Base-by-base conservation (phyloP, 2,113 vertebrate species). In the Tupaia chinensis region DNA sequence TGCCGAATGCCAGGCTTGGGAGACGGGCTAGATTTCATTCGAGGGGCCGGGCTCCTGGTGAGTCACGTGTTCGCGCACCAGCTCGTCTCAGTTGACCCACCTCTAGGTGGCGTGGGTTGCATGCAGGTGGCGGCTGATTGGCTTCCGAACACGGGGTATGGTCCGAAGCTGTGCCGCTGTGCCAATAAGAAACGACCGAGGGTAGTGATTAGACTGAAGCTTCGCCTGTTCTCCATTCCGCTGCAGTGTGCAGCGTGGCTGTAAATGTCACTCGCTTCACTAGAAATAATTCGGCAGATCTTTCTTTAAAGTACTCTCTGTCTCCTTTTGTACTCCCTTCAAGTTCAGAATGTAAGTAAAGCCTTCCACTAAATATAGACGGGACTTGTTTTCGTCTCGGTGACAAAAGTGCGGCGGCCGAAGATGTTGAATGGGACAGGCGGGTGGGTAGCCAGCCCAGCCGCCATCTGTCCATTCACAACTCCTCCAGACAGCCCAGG, bases 71-170 rank as follows among this genome's bases (percentile, higher is more conserved):
- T 54, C 9, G 1, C 5, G 4, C 10, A 12, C 70, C 9, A n/a
- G 44, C n/a, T 17, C 53, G 5, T 19, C 77, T 54, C 27, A 11
- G 9, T 5, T 15, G 56, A 15, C 56, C 27, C 3, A 4, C 15
- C 25, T 58, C 54, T 17, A 27, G 23, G 54, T 27, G 25, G 23
- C 20, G 82, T 3, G 54, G 74, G 1, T 34, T 9, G 4, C 20
- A 10, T 16, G 12, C 9, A 16, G 19, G 54, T 4, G 54, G 12
- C 15, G 3, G 20, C 13, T 15, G 68, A 16, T 53, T 84, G 5
- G 5, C 54, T 20, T 34, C 32, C 1, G 15, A 16, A 17, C 27
- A 2, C 1, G 4, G 7, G 11, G 15, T 3, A 58, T 20, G 29
- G 76, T 69, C 4, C 7, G 32, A 23, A 7, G 5, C 44, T 25